Conservation (phyloP, 1,140 invertebrate species). For the Meteorus sp. region DNA sequence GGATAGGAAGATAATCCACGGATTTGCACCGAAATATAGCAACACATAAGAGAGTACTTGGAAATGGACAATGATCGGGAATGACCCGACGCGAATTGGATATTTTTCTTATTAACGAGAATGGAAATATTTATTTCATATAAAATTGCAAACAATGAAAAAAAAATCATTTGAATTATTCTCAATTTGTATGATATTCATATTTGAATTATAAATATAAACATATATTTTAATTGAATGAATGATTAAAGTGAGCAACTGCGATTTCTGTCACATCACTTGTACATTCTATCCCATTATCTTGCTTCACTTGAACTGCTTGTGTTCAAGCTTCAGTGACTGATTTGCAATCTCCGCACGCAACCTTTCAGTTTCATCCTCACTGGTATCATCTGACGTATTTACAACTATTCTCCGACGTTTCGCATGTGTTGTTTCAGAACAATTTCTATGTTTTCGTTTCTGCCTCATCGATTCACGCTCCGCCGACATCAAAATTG, state of each 20-base stretch:
- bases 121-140: neutral
- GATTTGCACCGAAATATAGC: neutral
- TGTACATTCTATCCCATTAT: neutral
- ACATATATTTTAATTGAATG: too few species aligned
- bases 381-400: constrained; percentile 21
- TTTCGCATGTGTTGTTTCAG: neutral
- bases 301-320: neutral
- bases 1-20: neutral
- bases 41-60: neutral
- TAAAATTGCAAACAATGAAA: neutral
- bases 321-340: constrained; percentile 26
- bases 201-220: too few species aligned
- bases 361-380: constrained; percentile 34
- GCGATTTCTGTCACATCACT: too few species aligned
- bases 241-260: too few species aligned
- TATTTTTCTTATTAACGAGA: neutral
- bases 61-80: neutral
- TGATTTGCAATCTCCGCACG: constrained; percentile 29
- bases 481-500: constrained; percentile 18
- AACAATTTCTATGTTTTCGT: constrained; percentile 18
- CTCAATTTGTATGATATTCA: too few species aligned
- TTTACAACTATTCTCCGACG: constrained; percentile 11
- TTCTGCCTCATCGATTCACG: constrained; percentile 17
- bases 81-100: too few species aligned
- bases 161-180: too few species aligned